A percentile compares a stretch with the other conserved stretches of the same genome.
phyloP scores from a whole-genome alignment of 1,140 invertebrate genomes.

The Sogatella furcifera region DNA sequence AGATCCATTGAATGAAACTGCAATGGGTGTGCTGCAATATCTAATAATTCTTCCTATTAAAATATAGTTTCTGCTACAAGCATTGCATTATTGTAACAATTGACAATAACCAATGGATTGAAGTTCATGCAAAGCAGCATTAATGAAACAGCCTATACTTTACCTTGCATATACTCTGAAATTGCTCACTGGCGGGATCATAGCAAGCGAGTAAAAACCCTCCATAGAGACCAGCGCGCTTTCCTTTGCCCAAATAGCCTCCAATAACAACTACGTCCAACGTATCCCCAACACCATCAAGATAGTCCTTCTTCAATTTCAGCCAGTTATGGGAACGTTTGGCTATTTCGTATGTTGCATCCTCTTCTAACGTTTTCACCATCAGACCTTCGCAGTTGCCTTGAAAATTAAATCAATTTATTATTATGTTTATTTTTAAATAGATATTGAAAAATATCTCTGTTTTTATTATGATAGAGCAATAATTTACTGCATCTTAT shows the following conservation, averaged over 20 bases:
- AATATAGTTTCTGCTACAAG: too few relatives aligned
- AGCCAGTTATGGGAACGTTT: conserved; percentile 95
- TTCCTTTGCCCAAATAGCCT: conserved; percentile 88
- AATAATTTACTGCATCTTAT: too few relatives aligned
- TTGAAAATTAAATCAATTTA: conserved; percentile 24
- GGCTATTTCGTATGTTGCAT: conserved; percentile 96
- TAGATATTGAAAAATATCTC: too few relatives aligned
- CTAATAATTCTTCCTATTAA: too few relatives aligned
- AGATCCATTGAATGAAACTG: too few relatives aligned
- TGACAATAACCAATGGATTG: too few relatives aligned
- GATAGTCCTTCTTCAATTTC: conserved; percentile 96
- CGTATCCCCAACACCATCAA: conserved; percentile 90
- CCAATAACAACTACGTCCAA: conserved; percentile 94
- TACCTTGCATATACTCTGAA: conserved; percentile 86
- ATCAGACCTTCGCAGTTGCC: conserved; percentile 97
- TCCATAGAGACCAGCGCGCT: conserved; percentile 87
- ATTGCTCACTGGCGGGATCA: conserved; percentile 86
- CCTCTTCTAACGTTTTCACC: conserved; percentile 90
- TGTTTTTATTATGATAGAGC: too few relatives aligned
- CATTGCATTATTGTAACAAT: too few relatives aligned
- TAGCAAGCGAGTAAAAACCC: conserved; percentile 97
- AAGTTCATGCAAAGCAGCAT: too few relatives aligned
- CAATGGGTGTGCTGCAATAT: too few relatives aligned
- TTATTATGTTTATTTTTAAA: too few relatives aligned
- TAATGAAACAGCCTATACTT: background rate